Evolutionary conservation across 2,888 invertebrate genomes (phyloP), one percentile per base, ranked within the genome.

Genomic region (Germaria angustata): DNA sequence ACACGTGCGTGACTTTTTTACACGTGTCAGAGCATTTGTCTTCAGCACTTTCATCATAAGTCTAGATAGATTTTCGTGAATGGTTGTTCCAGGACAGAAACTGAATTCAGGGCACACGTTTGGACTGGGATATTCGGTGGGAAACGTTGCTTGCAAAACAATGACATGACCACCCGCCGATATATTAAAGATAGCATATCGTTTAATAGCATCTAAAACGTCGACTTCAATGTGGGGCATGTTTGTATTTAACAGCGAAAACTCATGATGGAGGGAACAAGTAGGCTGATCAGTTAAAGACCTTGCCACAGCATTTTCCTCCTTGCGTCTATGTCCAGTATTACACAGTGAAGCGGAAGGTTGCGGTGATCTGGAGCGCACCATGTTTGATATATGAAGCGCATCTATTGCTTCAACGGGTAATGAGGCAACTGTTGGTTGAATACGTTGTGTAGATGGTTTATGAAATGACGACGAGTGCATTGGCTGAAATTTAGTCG

Each of bases 1-100:
- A 90, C 98, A 98, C 41, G 96, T 95, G 65, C 96, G 94, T 66
- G 96, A 96, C 89, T 96, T 96, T 84, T 94, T 95, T 1, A 97
- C 96, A 87, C 96, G 94, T 86, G 95, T 95, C 87, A 95, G 93
- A 0, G 97, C 96, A 66, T 96, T 95, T 89, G 94, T 95, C 86
- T 95, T 95, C 39, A 98, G 92, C 15, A 95, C 95, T 92, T 96
- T 97, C 61, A 96, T 91, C 66, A 98, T 92, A 89, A 95, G 95
- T 8, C 93, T 93, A 85, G 95, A 95, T 0, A 94, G 93, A 49
- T 93, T 91, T 82, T 95, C 95, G 86, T 95, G 95, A 1, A 97
- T 92, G 1, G 93, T 94, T 5, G 94, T 94, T 44, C 93, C 94
- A 82, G 93, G 92, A 85, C 93, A 93, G 85, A 96, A 93, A 84